A percentile compares a stretch with the other conserved stretches of the same genome.
Conservation (phyloP, 2,888 invertebrate genomes). For the Acronicta alni region DNA sequence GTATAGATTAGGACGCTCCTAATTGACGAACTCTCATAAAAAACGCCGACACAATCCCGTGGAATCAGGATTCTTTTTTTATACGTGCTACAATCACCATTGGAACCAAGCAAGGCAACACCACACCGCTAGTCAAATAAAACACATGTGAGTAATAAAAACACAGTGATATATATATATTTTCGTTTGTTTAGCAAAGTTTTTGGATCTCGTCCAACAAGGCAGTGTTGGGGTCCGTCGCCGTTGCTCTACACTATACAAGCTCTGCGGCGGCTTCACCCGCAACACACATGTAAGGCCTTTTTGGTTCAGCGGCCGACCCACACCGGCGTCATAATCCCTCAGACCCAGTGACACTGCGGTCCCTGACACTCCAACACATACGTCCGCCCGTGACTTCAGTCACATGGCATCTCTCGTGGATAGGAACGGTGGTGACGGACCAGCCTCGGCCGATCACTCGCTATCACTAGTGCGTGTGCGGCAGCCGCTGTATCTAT, state of each 20-base stretch:
- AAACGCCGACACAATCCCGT: too few species aligned
- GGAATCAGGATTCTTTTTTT: too few species aligned
- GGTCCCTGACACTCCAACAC: neutral
- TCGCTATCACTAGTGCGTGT: constrained; percentile 8
- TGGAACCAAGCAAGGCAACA: neutral
- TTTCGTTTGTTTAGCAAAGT: constrained; percentile 86
- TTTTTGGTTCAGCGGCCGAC: constrained; percentile 61
- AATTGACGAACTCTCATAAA: too few species aligned
- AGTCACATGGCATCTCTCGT: neutral
- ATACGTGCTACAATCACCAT: too few species aligned
- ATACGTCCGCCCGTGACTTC: neutral
- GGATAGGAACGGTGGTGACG: neutral
- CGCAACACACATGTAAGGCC: constrained; percentile 73
- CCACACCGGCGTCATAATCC: constrained; percentile 39
- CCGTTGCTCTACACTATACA: constrained; percentile 62
- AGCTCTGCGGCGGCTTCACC: constrained; percentile 74
- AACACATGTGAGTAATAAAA: constrained; percentile 84
- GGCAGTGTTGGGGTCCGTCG: constrained; percentile 76
- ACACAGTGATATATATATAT: constrained; percentile 80
- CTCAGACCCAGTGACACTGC: too few species aligned
- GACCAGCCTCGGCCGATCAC: constrained; percentile 3
- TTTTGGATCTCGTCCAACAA: constrained; percentile 83
- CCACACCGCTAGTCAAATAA: constrained; percentile 63
- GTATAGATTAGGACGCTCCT: too few species aligned
- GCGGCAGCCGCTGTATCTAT: constrained; percentile 31